These are phyloP conservation scores for Phymatocera aterrima DNA, from an alignment of 2,888 invertebrate genomes.

Conservation along the genomic window DNA sequence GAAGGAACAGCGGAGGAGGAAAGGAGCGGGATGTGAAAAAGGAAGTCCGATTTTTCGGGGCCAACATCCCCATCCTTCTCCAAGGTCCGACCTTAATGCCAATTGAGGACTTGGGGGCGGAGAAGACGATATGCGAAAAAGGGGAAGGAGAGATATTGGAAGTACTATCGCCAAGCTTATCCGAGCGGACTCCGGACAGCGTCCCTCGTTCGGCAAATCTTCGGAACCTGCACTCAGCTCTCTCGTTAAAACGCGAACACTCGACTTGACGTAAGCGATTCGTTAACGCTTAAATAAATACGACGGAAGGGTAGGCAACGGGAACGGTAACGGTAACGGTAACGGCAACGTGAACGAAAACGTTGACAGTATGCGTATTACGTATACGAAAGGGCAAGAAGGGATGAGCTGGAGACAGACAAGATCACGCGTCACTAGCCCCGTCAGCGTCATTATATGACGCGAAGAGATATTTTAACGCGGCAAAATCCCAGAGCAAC, in stretches of 20 bases:
- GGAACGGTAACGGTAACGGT: background rate
- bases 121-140: background rate
- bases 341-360: constrained; percentile 20
- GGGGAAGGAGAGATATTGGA: constrained; percentile 19
- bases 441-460: constrained; percentile 38
- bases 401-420: constrained; percentile 4
- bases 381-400: background rate
- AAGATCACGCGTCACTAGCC: constrained; percentile 41
- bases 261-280: constrained; percentile 67
- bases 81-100: background rate
- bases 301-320: constrained; percentile 47
- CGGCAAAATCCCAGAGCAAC: background rate
- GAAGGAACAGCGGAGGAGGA: too few species aligned
- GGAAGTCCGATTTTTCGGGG: background rate
- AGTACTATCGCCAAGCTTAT: constrained; percentile 11
- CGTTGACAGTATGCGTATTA: background rate
- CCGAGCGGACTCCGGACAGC: constrained; percentile 19
- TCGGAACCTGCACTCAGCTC: background rate
- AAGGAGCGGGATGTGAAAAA: too few species aligned
- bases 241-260: constrained; percentile 71
- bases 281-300: constrained; percentile 66
- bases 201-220: constrained; percentile 27
- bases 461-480: constrained; percentile 18
- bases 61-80: background rate
- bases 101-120: background rate